Conservation (phyloP, 2,888 invertebrate species). For the Stenchaetothrips biformis region DNA sequence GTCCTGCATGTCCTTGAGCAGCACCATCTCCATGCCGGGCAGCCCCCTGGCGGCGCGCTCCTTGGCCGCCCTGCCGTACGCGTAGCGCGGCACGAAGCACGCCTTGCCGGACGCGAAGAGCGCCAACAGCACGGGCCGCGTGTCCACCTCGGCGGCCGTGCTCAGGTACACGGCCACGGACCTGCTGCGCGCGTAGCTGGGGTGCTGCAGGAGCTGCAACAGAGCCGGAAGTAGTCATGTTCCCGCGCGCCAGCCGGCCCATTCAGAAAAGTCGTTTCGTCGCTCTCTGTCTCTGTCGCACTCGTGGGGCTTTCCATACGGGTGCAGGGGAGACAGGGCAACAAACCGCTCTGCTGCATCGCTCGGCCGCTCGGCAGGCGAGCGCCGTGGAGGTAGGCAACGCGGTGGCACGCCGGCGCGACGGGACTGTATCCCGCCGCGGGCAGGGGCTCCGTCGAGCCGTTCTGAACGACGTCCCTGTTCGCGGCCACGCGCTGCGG, state of each 20-base stretch:
- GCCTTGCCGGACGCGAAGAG: background rate
- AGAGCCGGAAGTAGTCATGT: background rate
- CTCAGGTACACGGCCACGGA: slow-evolving; percentile 20
- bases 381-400: background rate
- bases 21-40: slow-evolving; percentile 19
- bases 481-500: too few relatives aligned
- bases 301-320: too few relatives aligned
- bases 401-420: background rate
- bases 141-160: slow-evolving; percentile 18
- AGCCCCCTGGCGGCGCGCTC: background rate
- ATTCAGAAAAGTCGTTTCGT: background rate
- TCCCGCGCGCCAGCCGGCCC: background rate
- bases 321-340: too few relatives aligned
- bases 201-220: background rate
- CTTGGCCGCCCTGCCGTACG: background rate
- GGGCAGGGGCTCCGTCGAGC: background rate
- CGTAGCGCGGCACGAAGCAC: slow-evolving; percentile 19
- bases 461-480: background rate
- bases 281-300: too few relatives aligned
- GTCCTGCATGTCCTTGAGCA: background rate
- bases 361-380: background rate
- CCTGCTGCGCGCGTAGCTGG: background rate
- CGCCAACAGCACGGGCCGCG: background rate
- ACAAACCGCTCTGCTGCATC: too few relatives aligned
- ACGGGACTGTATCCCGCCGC: background rate